Base-by-base conservation (phyloP, 2,888 invertebrate species). In the Drosophila maculinotata region DNA sequence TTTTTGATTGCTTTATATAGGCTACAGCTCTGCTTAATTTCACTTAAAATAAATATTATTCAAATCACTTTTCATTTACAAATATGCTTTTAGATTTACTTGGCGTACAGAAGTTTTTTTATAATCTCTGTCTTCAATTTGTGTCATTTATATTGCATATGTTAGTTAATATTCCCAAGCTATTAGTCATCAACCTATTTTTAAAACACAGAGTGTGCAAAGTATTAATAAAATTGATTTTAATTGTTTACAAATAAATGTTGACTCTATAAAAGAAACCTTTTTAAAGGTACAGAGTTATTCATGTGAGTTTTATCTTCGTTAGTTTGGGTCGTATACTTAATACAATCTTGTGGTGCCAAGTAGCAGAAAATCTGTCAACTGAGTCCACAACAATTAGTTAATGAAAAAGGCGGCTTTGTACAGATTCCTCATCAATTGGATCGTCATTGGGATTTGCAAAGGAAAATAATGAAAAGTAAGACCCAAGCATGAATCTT, bases 401-500 rank as follows among this genome's bases (percentile, higher is more conserved):
- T 62, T 58, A 65, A 65, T 73, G 60, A 65, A 45, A 36, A 45
- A 35, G 12, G 33, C 28, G 39, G 12, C 10, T 6, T 3, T 30
- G 51, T 31, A 33, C 30, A 48, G 70, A 57, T 69, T 49, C 23
- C 30, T 2, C 31, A 66, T 39, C 42, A 65, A 69, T 69, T 54
- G 41, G 35, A 49, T 54, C 45, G 31, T 51, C 69, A 62, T 35
- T 41, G 15, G 39, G 51, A 52, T 41, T 44, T 49, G 41, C 23
- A 53, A 54, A 28, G 10, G 25, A 49, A 17, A 33, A 56, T 57
- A 59, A 47, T 45, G 62, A 52, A 53, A 56, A 72, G 39, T 39
- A 56, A 59, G 52, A 72, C 23, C 49, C 54, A 14, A 56, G 56
- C 58, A 49, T 56, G 45, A 57, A 69, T 59, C 52, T 52, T 74